These are phyloP conservation scores for Nothobranchius kuhntae DNA, from an alignment of 2,113 vertebrate species.

Conservation along the genomic window DNA sequence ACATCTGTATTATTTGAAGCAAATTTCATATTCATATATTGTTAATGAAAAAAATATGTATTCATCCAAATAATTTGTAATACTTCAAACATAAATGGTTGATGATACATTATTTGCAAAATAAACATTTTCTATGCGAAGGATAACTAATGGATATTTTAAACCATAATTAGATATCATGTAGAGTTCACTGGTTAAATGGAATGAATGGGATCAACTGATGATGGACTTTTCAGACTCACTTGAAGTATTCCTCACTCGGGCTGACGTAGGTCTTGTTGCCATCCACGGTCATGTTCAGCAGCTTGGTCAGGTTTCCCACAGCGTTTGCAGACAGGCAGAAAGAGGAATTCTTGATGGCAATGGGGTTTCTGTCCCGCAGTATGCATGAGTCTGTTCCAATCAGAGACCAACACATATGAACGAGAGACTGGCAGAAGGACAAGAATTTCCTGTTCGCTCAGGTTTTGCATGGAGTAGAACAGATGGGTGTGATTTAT, in stretches of 20 bases:
- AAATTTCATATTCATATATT: too few species aligned
- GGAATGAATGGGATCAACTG: background rate
- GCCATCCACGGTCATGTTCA: conserved; percentile 83
- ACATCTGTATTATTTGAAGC: background rate
- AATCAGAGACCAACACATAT: conserved; percentile 62
- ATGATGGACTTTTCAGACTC: conserved; percentile 63
- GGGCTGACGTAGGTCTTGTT: conserved; percentile 96
- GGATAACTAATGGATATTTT: too few species aligned
- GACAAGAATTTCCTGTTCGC: conserved; percentile 22
- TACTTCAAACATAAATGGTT: too few species aligned
- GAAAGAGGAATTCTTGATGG: conserved; percentile 92
- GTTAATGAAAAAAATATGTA: too few species aligned
- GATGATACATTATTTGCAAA: too few species aligned
- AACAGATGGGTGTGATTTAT: conserved; percentile 19
- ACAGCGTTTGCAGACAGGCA: conserved; percentile 89
- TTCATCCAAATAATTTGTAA: too few species aligned
- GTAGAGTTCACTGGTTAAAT: too few species aligned
- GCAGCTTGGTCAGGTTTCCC: conserved; percentile 87
- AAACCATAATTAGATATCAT: too few species aligned
- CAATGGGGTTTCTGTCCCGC: conserved; percentile 86
- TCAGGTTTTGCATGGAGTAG: conserved; percentile 1
- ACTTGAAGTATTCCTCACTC: conserved; percentile 99
- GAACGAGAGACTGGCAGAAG: conserved; percentile 32
- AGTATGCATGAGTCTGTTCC: conserved; percentile 90
- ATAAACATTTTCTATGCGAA: too few species aligned